A percentile compares a stretch with the other conserved stretches of the same genome.
These are phyloP conservation scores for Aethina tumida DNA, from an alignment of 1,140 invertebrate genomes.

Conservation along the genomic window DNA sequence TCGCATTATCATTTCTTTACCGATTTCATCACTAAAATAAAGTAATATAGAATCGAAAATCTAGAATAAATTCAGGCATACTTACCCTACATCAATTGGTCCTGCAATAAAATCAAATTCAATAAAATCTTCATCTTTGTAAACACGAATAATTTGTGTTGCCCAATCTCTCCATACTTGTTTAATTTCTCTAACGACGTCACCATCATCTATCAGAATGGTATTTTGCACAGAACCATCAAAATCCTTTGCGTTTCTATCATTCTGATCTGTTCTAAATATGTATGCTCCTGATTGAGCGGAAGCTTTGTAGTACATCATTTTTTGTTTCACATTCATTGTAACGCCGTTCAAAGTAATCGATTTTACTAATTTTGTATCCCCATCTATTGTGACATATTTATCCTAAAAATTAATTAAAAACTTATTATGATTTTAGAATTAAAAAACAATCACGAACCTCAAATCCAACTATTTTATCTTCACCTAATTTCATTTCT, in stretches of 20 bases:
- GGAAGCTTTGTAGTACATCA: slow-evolving; percentile 52
- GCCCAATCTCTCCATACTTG: slow-evolving; percentile 51
- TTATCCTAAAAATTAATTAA: slow-evolving; percentile 6
- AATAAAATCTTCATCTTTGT: slow-evolving; percentile 36
- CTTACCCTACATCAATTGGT: slow-evolving; percentile 60
- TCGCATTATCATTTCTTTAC: slow-evolving; percentile 48
- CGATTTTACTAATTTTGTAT: slow-evolving; percentile 41
- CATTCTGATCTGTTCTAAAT: slow-evolving; percentile 57
- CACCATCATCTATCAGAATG: slow-evolving; percentile 43
- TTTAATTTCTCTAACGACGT: slow-evolving; percentile 55
- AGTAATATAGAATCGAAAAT: slow-evolving; percentile 1
- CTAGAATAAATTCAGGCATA: slow-evolving; percentile 11
- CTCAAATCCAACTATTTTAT: too few relatives aligned
- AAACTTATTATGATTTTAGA: too few relatives aligned
- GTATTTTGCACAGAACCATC: slow-evolving; percentile 21
- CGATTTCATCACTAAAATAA: slow-evolving; percentile 35
- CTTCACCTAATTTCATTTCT: too few relatives aligned
- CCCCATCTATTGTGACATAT: slow-evolving; percentile 41
- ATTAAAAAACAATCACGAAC: too few relatives aligned
- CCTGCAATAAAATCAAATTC: slow-evolving; percentile 67
- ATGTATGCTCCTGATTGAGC: slow-evolving; percentile 72
- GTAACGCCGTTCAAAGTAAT: slow-evolving; percentile 43
- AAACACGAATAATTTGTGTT: slow-evolving; percentile 51
- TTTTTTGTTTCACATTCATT: slow-evolving; percentile 50
- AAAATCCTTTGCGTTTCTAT: slow-evolving; percentile 23